Conservation (phyloP, 2,888 invertebrate genomes). For the Galeruca laticollis region DNA sequence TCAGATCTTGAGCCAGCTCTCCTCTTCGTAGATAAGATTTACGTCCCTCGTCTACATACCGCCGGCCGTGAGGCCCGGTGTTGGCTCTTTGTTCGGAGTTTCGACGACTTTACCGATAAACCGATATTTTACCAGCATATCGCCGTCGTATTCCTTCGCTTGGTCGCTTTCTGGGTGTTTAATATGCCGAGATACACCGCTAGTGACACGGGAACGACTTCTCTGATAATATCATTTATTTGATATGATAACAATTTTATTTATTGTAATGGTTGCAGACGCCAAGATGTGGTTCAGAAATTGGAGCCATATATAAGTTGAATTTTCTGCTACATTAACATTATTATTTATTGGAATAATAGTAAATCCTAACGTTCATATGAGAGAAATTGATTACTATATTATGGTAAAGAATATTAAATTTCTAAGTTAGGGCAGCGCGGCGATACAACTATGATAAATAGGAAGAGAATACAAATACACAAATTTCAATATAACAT, state of each 20-base stretch:
- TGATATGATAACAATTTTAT: constrained; percentile 8
- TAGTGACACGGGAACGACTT: constrained; percentile 3
- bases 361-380: no score
- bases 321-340: no score
- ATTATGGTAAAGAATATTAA: no score
- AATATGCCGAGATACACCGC: constrained; percentile 5
- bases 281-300: background rate
- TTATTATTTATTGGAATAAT: no score
- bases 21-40: constrained; percentile 37
- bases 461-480: no score
- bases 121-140: constrained; percentile 23
- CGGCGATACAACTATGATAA: no score
- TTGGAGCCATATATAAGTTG: no score
- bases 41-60: constrained; percentile 32
- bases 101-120: constrained; percentile 37
- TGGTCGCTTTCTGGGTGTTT: constrained; percentile 6
- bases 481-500: no score
- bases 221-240: constrained; percentile 12
- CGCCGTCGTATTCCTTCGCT: constrained; percentile 11
- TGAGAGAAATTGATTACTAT: no score
- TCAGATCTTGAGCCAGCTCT: constrained; percentile 23
- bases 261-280: constrained; percentile 6
- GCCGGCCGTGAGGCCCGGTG: constrained; percentile 9
- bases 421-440: no score
- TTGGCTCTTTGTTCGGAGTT: constrained; percentile 40